A percentile compares a stretch with the other conserved stretches of the same genome.
phyloP scores from a whole-genome alignment of 2,797 vertebrate genomes.

The Falco berigora region DNA sequence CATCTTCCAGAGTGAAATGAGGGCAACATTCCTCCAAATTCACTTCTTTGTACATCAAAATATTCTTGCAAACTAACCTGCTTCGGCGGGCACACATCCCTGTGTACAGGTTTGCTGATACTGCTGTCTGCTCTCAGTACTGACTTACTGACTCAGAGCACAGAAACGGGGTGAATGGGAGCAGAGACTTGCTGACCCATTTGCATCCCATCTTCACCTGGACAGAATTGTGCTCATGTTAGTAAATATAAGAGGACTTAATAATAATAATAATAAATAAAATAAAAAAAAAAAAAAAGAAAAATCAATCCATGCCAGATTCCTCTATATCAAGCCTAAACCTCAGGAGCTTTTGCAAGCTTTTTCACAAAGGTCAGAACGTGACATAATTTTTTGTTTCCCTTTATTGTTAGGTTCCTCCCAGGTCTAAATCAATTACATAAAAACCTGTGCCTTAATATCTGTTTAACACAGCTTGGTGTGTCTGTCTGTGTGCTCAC shows the following conservation, averaged over 20 bases:
- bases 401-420: neutral
- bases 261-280: neutral
- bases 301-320: neutral
- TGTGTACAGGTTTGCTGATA: neutral
- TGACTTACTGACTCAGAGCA: neutral
- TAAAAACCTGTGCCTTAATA: neutral
- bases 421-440: neutral
- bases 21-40: neutral
- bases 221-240: neutral
- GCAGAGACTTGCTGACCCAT: neutral
- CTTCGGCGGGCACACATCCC: accelerated
- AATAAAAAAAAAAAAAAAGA: neutral
- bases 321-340: neutral
- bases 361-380: neutral
- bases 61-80: neutral
- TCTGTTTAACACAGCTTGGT: neutral
- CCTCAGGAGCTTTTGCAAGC: neutral
- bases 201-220: neutral
- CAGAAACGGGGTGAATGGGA: neutral
- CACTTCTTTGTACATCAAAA: neutral
- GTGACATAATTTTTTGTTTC: neutral
- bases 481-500: neutral
- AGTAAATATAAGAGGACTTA: neutral
- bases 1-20: neutral
- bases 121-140: neutral